phyloP scores from a whole-genome alignment of 2,113 vertebrate species.

The Guaruba guarouba region DNA sequence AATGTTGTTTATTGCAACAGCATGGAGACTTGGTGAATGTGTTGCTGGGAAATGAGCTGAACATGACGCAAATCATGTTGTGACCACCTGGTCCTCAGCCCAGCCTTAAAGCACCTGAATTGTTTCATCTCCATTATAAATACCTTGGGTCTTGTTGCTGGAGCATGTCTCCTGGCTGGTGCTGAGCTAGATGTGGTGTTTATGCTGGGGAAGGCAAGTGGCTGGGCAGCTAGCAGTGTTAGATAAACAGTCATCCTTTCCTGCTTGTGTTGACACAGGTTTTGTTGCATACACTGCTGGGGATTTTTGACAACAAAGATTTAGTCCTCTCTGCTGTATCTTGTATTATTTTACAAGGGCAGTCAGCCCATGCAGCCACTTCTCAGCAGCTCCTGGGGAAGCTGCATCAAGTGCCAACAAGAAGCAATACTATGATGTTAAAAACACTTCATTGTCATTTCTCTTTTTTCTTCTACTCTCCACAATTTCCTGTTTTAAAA shows the following conservation, averaged over 20 bases:
- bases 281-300: background rate
- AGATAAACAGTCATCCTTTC: background rate
- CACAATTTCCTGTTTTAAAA: background rate
- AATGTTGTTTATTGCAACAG: background rate
- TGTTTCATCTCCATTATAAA: background rate
- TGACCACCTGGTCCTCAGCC: background rate
- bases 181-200: background rate
- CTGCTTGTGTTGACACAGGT: background rate
- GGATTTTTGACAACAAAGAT: background rate
- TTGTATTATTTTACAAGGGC: background rate
- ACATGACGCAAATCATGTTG: background rate
- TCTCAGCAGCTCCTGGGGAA: background rate
- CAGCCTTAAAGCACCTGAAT: background rate
- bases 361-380: background rate
- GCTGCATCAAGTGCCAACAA: background rate
- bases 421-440: background rate
- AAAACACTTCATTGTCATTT: background rate
- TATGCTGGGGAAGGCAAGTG: background rate
- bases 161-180: fast-evolving
- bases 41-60: background rate
- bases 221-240: background rate
- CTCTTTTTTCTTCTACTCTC: background rate
- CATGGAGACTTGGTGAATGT: background rate
- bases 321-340: background rate
- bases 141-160: fast-evolving